Conservation (phyloP, 2,888 invertebrate species). For the Machimus atricapillus region DNA sequence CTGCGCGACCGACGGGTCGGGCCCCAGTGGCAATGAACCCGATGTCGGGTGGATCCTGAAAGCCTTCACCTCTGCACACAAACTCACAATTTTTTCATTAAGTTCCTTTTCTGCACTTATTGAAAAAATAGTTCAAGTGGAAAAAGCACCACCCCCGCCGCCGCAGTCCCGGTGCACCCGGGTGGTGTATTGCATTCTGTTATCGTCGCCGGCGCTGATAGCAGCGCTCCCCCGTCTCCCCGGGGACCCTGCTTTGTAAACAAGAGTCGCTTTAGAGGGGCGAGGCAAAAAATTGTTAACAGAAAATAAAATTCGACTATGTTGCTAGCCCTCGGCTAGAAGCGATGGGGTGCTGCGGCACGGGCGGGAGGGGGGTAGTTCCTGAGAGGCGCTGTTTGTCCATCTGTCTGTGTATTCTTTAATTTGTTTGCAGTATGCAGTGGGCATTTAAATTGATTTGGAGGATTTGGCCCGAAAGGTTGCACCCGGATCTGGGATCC, state of each 20-base stretch:
- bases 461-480: neutral
- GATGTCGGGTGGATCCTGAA: neutral
- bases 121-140: slow-evolving; percentile 47
- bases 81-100: slow-evolving; percentile 46
- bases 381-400: slow-evolving; percentile 38
- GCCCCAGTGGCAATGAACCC: neutral
- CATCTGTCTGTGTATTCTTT: slow-evolving; percentile 44
- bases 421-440: slow-evolving; percentile 45
- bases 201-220: slow-evolving; percentile 39
- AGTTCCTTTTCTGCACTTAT: slow-evolving; percentile 46
- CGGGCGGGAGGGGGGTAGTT: neutral
- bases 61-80: slow-evolving; percentile 16
- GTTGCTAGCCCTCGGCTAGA: neutral
- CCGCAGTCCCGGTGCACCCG: slow-evolving; percentile 12
- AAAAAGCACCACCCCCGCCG: slow-evolving; percentile 43
- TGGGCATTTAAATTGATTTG: slow-evolving; percentile 46
- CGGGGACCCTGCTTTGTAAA: slow-evolving; percentile 18
- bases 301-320: slow-evolving; percentile 42
- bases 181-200: slow-evolving; percentile 31
- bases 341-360: neutral
- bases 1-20: neutral
- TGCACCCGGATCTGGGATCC: neutral
- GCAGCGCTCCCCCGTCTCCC: slow-evolving; percentile 13
- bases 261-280: neutral
- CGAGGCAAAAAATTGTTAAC: slow-evolving; percentile 38